Base-by-base conservation (phyloP, 2,888 invertebrate genomes). In the Maniola hyperantus region DNA sequence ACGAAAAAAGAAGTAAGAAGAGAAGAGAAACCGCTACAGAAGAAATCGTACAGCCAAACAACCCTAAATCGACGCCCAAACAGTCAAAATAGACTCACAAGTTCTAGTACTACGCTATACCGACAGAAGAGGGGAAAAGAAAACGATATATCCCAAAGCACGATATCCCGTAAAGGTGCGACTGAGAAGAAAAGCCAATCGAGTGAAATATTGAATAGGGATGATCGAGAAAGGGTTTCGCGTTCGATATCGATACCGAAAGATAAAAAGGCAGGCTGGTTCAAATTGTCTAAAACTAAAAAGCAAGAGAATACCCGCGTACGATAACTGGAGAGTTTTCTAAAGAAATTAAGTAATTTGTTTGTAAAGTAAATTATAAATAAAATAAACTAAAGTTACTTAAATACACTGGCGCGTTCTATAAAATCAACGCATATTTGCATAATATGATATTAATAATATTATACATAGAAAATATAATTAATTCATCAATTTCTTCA, bases 241-340 rank as follows among this genome's bases (percentile, higher is more conserved):
- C 88, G 96, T 67, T 96, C 96, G 0, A 93, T 95, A 57, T 96
- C 96, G 7, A 95, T 96, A 93, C 95, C 96, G 58, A 94, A 95
- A 76, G 95, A 96, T 78, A 95, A 95, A 82, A 94, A 95, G 70
- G 95, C 96, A 46, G 95, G 95, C 64, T 96, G 96, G 96, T 95
- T 96, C 78, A 95, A 94, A 81, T 83, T 95, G 77, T 87, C 92
- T 0, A 95, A 80, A 75, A 91, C 90, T 74, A 91, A 85, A 74
- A 90, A 91, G 70, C 91, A 91, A 75, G 76, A 83, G n/a, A 90
- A 84, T 61, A 84, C 85, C 65, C 83, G 91, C 74, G 91, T 91
- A 33, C 91, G 91, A 70, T 91, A 79, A 78, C 39, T 42, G 33
- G 33, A 10, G 33, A 44, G 33, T 18, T 59, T 58, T 59, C 33